Conservation (phyloP, 2,113 vertebrate species). For the Gallinago paraguaiae region DNA sequence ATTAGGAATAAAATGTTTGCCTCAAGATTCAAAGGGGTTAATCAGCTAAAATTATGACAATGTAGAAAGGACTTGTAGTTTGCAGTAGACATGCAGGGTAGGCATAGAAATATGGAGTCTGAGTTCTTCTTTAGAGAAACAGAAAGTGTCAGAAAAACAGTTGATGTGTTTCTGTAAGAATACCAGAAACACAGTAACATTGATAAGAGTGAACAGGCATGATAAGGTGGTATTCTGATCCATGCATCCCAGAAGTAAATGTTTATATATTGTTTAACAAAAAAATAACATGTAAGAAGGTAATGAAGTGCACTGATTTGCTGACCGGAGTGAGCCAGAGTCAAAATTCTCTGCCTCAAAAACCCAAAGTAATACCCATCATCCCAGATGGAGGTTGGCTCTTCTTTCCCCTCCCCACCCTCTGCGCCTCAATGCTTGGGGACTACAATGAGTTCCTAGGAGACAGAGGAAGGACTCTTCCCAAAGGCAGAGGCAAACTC, state of each 20-base stretch:
- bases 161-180: not conserved
- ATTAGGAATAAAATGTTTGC: not conserved
- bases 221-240: not conserved
- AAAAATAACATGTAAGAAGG: not conserved
- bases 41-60: not conserved
- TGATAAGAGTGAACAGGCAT: not conserved
- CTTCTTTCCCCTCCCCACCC: not conserved
- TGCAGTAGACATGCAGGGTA: not conserved
- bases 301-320: not conserved
- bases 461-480: not conserved
- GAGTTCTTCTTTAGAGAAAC: not conserved
- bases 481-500: not conserved
- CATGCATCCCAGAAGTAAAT: not conserved
- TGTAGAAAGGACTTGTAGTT: not conserved
- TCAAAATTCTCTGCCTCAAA: not conserved
- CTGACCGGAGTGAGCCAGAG: not conserved
- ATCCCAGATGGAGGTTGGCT: not conserved
- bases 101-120: not conserved
- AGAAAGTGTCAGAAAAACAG: not conserved
- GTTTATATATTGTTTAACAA: not conserved
- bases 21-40: not conserved
- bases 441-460: not conserved
- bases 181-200: not conserved
- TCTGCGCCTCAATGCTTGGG: fast-evolving
- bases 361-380: not conserved